These are phyloP conservation scores for Halichondria panicea DNA, from an alignment of 37 sponge, comb jelly and placozoan species.

Conservation along the genomic window DNA sequence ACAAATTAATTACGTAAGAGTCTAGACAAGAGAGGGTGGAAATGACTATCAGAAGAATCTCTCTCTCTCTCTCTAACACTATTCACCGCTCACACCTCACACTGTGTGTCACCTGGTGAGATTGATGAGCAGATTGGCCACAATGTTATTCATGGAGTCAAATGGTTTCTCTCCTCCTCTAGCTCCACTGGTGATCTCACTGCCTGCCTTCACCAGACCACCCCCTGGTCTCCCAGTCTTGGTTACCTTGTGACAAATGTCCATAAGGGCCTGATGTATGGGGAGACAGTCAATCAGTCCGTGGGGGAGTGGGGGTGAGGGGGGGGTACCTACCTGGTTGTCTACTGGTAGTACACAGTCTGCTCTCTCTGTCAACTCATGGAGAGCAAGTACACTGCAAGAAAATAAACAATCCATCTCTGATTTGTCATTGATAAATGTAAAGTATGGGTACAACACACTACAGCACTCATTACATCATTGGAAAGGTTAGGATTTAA, in stretches of 20 bases:
- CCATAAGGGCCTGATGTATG: constrained; percentile 84
- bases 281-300: neutral
- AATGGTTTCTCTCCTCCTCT: constrained; percentile 77
- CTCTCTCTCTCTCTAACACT: no score
- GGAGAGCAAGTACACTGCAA: constrained; percentile 85
- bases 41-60: no score
- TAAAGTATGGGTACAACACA: no score
- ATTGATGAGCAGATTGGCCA: constrained; percentile 93
- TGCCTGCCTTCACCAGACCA: constrained; percentile 7
- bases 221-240: constrained; percentile 2
- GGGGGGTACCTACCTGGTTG: constrained; percentile 71
- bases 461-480: no score
- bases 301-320: neutral
- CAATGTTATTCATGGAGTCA: constrained; percentile 97
- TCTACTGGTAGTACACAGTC: constrained; percentile 98
- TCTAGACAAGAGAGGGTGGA: no score
- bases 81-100: no score
- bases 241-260: constrained; percentile 65
- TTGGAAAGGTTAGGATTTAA: no score
- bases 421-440: no score
- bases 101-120: constrained; percentile 90
- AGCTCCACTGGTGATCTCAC: constrained; percentile 37
- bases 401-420: constrained; percentile 1
- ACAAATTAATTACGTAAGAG: no score
- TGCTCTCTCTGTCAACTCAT: constrained; percentile 86